Evolutionary conservation across 1,140 invertebrate species (phyloP), one percentile per base, ranked within the genome.

Genomic region (Pachypeltis micranthus): DNA sequence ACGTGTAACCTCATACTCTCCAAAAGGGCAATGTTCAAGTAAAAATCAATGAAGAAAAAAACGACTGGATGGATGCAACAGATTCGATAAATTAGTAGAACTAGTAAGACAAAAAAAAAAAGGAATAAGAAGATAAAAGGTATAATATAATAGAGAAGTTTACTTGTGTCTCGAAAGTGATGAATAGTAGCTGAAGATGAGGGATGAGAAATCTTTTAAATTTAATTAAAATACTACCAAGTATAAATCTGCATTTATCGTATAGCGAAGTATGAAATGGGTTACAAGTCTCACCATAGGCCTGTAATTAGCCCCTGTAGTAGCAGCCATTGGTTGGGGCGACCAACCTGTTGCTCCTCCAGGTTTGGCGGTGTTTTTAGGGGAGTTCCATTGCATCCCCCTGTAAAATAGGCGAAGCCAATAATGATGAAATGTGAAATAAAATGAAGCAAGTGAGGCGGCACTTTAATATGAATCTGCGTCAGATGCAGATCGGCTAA

Each of bases 371-470:
- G 83, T 79, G 75, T 88, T 89, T 78, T 90, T 90, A 55, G 88
- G 87, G 39, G 88, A 90, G 75, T 87, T 90, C 88, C 88, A 91
- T 76, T 90, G 87, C 78, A 91, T 81, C 61, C 81, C 81, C 72
- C 82, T 83, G 69, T 4, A 73, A 68, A 69, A 26, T 7, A 62
- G 0, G 2, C 7, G 14, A 60, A 3, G n/a, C n/a, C n/a, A n/a
- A n/a, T n/a, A 57, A 21, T 2, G 2, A 31, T 14, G 10, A 47
- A 60, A 39, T 60, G 21, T 21, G 25, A 24, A 57, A 57, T 24
- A 57, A n/a, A 2, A 57, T 4, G 26, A 57, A 57, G 10, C 34
- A 39, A 39, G 34, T 39, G 34, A 10, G n/a, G 34, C 34, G 10
- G 34, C 34, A 39, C 34, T 39, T 39, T n/a, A n/a, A 39, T n/a